A percentile compares a stretch with the other conserved stretches of the same genome.
Conservation (phyloP, 1,140 invertebrate species). For the Maniola jurtina region DNA sequence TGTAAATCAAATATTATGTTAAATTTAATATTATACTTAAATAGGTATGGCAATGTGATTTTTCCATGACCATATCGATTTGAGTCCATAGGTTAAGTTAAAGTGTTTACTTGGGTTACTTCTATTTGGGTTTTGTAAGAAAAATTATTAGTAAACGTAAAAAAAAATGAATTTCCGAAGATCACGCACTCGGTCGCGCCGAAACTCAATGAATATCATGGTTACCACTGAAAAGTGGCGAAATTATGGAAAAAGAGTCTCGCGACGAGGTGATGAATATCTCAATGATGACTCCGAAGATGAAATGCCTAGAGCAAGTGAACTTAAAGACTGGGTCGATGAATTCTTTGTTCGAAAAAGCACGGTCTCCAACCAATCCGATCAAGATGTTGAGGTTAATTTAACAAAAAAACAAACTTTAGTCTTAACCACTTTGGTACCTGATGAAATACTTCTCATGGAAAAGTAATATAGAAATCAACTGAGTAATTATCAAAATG, state of each 20-base stretch:
- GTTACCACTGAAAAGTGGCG: slow-evolving; percentile 57
- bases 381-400: slow-evolving; percentile 64
- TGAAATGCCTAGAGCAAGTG: slow-evolving; percentile 42
- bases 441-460: slow-evolving; percentile 64
- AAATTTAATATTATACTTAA: no score
- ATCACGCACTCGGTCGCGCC: slow-evolving; percentile 43
- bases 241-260: slow-evolving; percentile 41
- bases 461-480: slow-evolving; percentile 48
- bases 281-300: slow-evolving; percentile 48
- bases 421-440: slow-evolving; percentile 64
- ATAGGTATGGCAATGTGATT: no score
- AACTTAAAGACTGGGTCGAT: slow-evolving; percentile 58
- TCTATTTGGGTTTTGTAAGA: slow-evolving; percentile 19
- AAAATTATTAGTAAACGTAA: slow-evolving; percentile 50
- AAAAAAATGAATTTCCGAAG: slow-evolving; percentile 59
- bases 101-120: slow-evolving; percentile 36
- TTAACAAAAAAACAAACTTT: slow-evolving; percentile 64
- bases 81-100: slow-evolving; percentile 32
- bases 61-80: slow-evolving; percentile 41
- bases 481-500: neutral
- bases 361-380: slow-evolving; percentile 36
- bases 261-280: slow-evolving; percentile 35
- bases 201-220: slow-evolving; percentile 52
- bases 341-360: slow-evolving; percentile 60
- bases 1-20: no score